Conservation (phyloP, 2,113 vertebrate species). For the Lamprotornis superbus region DNA sequence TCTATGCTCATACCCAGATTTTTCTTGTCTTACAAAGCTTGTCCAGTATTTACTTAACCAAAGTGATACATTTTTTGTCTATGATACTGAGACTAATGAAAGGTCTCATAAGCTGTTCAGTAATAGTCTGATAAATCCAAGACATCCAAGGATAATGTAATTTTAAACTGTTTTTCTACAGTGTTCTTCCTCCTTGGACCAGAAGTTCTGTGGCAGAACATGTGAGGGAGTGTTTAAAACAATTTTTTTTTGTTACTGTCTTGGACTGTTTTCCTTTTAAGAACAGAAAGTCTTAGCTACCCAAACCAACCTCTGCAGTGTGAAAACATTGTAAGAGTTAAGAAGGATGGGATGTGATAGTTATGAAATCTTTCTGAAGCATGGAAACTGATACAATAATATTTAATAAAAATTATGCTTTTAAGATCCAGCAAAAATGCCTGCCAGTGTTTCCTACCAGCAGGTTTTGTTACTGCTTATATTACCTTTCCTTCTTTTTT, state of each 20-base stretch:
- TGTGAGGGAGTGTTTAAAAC: slow-evolving; percentile 24
- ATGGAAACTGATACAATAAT: neutral
- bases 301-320: neutral
- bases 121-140: slow-evolving; percentile 39
- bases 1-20: neutral
- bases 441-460: neutral
- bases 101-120: slow-evolving; percentile 3
- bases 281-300: neutral
- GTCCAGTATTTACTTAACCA: slow-evolving; percentile 11
- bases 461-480: neutral
- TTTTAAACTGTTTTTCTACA: slow-evolving; percentile 57
- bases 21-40: neutral
- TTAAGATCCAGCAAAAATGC: neutral
- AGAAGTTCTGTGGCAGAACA: slow-evolving; percentile 38
- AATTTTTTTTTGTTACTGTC: slow-evolving; percentile 19
- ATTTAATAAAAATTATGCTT: neutral
- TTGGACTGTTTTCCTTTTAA: slow-evolving; percentile 14
- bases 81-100: neutral
- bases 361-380: neutral
- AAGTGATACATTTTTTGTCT: slow-evolving; percentile 9
- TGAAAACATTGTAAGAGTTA: neutral
- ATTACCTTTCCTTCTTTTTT: neutral
- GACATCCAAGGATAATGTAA: slow-evolving; percentile 45
- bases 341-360: neutral
- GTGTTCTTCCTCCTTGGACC: slow-evolving; percentile 17